Evolutionary conservation across 2,797 vertebrate genomes (phyloP).

Genomic region (Pseudochirops cupreus): DNA sequence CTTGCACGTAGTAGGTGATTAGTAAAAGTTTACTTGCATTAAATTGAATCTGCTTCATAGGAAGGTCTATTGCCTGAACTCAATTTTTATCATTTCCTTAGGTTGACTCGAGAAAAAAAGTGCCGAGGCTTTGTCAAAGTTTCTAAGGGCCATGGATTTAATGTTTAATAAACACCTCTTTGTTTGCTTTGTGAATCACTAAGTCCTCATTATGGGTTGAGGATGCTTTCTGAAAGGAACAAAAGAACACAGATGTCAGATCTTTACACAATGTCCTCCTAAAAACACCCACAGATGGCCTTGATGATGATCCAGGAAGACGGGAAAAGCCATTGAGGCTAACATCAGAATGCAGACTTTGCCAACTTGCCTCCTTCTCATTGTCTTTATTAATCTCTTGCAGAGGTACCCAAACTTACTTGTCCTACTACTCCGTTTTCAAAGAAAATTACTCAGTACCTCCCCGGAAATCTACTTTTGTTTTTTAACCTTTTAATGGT

Average conservation of each 20-base stretch:
- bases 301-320: background rate
- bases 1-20: background rate
- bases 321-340: background rate
- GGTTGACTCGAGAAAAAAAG: background rate
- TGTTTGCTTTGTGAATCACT: conserved; percentile 2
- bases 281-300: background rate
- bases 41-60: conserved; percentile 19
- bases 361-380: background rate
- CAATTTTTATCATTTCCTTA: conserved; percentile 48
- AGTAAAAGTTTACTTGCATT: background rate
- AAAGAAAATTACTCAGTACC: too few relatives aligned
- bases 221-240: conserved; percentile 21
- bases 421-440: too few relatives aligned
- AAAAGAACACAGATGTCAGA: conserved; percentile 12
- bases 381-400: background rate
- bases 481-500: too few relatives aligned
- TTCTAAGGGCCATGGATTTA: background rate
- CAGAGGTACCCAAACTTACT: too few relatives aligned
- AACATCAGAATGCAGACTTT: background rate
- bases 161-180: conserved; percentile 39
- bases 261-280: background rate
- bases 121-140: background rate
- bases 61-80: conserved; percentile 55
- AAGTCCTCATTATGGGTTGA: conserved; percentile 14
- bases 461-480: too few relatives aligned